Percentiles rank a stretch among this genome's conserved stretches.
Evolutionary conservation across 1,140 invertebrate genomes (phyloP).

Genomic region (Amyelois transitella): DNA sequence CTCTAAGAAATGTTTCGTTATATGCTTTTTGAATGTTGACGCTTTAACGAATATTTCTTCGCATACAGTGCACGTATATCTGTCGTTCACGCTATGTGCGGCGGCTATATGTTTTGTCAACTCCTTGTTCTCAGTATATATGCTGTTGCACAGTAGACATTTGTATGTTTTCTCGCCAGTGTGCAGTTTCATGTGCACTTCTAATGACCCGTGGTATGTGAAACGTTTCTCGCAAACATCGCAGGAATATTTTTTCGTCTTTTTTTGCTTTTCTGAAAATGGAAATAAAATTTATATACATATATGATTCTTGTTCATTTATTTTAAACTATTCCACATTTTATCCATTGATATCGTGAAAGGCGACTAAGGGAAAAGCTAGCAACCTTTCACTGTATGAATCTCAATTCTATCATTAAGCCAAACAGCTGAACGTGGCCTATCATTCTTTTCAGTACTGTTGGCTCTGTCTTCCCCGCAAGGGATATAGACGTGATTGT

Average conservation of each 20-base stretch:
- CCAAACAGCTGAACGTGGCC: no score
- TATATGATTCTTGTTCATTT: no score
- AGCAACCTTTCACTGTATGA: no score
- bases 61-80: slow-evolving; percentile 43
- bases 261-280: slow-evolving; percentile 4
- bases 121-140: slow-evolving; percentile 40
- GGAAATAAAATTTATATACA: not conserved
- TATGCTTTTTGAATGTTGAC: slow-evolving; percentile 44
- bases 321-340: no score
- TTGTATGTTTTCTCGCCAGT: slow-evolving; percentile 65
- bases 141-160: slow-evolving; percentile 44
- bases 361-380: no score
- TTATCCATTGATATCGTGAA: no score
- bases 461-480: no score
- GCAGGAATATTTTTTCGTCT: slow-evolving; percentile 41
- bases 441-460: no score
- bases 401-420: no score
- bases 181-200: slow-evolving; percentile 50
- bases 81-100: slow-evolving; percentile 23
- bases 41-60: slow-evolving; percentile 37
- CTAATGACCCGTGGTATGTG: slow-evolving; percentile 53
- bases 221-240: slow-evolving; percentile 47
- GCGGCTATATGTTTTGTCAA: slow-evolving; percentile 43
- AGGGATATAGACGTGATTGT: no score
- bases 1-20: slow-evolving; percentile 36